A percentile compares a stretch with the other conserved stretches of the same genome.
phyloP scores from a whole-genome alignment of 92 coral and sea anemone species.

The Nematostella vectensis region DNA sequence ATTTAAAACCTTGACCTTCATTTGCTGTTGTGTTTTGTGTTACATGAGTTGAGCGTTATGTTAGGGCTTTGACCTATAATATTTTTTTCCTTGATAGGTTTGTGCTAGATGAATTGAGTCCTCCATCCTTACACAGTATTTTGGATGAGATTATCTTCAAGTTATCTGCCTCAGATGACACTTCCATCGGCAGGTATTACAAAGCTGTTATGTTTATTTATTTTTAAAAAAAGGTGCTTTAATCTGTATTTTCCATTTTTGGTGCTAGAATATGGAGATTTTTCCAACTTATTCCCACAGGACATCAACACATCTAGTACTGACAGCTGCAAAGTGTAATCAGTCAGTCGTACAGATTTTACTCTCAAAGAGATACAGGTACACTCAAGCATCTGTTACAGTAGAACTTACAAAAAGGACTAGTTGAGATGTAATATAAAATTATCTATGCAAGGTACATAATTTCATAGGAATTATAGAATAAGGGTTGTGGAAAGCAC shows the following conservation, averaged over 20 bases:
- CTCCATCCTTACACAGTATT: constrained; percentile 46
- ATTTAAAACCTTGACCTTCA: no score
- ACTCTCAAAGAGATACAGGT: constrained; percentile 89
- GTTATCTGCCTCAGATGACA: constrained; percentile 89
- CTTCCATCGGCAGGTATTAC: constrained; percentile 77
- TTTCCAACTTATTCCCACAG: constrained; percentile 37
- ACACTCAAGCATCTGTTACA: no score
- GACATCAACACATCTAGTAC: constrained; percentile 69
- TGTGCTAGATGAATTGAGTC: constrained; percentile 39
- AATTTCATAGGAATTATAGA: no score
- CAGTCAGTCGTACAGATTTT: constrained; percentile 70
- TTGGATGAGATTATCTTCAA: constrained; percentile 90
- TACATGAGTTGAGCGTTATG: no score
- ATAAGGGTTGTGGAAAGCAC: no score
- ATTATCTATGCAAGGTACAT: no score
- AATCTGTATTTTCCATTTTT: no score
- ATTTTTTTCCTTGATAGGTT: constrained; percentile 25
- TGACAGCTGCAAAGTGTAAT: constrained; percentile 70
- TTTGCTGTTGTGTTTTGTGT: no score
- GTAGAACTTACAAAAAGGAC: no score
- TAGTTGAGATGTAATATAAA: no score
- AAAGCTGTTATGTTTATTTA: not conserved
- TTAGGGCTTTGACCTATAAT: no score
- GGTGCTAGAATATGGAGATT: no score
- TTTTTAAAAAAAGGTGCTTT: not conserved